Base-by-base conservation (phyloP, 2,113 vertebrate species). In the Orcinus orca region DNA sequence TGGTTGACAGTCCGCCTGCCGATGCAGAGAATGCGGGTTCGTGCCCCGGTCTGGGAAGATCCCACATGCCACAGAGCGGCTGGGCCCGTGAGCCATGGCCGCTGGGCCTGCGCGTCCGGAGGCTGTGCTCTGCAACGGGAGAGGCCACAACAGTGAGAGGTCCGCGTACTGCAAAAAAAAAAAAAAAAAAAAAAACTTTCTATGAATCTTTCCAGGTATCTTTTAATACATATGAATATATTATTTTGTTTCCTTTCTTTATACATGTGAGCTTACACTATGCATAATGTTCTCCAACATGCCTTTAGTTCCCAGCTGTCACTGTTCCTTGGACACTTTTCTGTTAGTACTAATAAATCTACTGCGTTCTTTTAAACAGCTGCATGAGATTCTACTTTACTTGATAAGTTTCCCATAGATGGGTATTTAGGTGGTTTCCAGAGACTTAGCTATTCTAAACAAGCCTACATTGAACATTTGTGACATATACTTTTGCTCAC, bases 381-480 rank as follows among this genome's bases (percentile, higher is more conserved):
- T 86, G 62, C 23, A 5, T 71, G 87, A 44, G 38, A 36, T 90
- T 86, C 85, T 83, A 44, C 36, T 95, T 50, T 26, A 44, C 38
- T 62, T 70, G n/a, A 7, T 33, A 36, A 36, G 55, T 94, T 92
- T 97, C 79, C 88, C 85, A 70, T 8, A 31, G 29, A 68, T 67
- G 96, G 92, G n/a, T 76, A 92, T 53, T 97, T 97, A 90, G 97
- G 96, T 97, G 96, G 55, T 97, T 98, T 97, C 96, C 97, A 98
- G 94, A 79, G 29, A 14, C 36, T 79, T 31, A 25, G 47, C 38
- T 93, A 11, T 80, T 86, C 82, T 87, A 95, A 93, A 94, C 86
- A 91, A 83, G 62, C 13, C 53, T 33, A 3, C 29, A 11, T 5
- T 15, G 84, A 71, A 71, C 38, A 12, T 73, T 71, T 36, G 15